A percentile compares a stretch with the other conserved stretches of the same genome.
phyloP scores from a whole-genome alignment of 2,888 invertebrate species.

The Clepsis dumicolana region DNA sequence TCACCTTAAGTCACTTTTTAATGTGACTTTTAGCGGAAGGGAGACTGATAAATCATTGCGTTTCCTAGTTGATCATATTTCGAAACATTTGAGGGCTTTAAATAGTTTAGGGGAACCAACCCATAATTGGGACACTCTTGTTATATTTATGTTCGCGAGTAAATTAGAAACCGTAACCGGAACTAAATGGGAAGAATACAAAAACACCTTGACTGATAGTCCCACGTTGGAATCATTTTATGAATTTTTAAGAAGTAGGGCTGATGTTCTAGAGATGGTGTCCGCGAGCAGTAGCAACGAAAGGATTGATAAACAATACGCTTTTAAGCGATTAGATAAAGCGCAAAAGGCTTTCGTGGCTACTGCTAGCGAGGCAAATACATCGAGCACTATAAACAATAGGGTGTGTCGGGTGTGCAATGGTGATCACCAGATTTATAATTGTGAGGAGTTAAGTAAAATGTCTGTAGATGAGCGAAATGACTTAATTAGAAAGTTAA shows the following conservation, averaged over 20 bases:
- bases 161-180: conserved; percentile 4
- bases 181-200: conserved; percentile 17
- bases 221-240: conserved; percentile 2
- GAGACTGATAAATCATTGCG: conserved; percentile 19
- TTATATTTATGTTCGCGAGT: conserved; percentile 2
- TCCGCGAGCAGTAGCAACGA: no score
- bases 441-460: conserved; percentile 11
- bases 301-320: no score
- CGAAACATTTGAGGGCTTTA: conserved; percentile 18
- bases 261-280: no score
- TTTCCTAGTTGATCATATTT: conserved; percentile 6
- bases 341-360: no score
- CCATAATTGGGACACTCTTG: conserved; percentile 6
- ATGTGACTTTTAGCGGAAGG: conserved; percentile 13
- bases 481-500: conserved; percentile 2
- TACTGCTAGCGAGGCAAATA: no score
- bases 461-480: conserved; percentile 17
- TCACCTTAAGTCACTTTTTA: conserved; percentile 23
- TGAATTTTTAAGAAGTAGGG: no score
- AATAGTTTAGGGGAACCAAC: conserved; percentile 15
- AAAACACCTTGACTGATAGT: background rate
- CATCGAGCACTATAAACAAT: no score
- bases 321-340: no score
- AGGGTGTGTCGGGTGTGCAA: conserved; percentile 1
- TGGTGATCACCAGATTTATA: conserved; percentile 7